A percentile compares a stretch with the other conserved stretches of the same genome.
These are phyloP conservation scores for Microcebus ravelobensis DNA, from an alignment of 2,113 vertebrate genomes.

Conservation along the genomic window DNA sequence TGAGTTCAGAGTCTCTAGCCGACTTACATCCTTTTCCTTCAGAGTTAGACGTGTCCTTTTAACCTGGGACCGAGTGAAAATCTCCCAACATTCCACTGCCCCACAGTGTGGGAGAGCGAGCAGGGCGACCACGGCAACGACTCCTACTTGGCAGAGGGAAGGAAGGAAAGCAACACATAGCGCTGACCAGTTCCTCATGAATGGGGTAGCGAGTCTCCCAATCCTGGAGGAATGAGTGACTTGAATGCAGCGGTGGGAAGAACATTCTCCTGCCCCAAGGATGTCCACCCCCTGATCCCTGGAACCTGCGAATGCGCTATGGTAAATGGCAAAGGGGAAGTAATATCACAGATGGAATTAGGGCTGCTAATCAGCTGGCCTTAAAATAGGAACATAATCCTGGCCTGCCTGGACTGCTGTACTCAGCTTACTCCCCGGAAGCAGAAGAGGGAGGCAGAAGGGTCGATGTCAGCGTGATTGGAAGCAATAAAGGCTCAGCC, in stretches of 20 bases:
- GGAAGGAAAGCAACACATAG: neutral
- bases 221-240: neutral
- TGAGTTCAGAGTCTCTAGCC: neutral
- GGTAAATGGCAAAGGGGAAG: neutral
- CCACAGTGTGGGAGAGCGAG: neutral
- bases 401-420: neutral
- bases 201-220: neutral
- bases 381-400: neutral
- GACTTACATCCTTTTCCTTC: neutral
- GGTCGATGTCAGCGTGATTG: rapidly evolving
- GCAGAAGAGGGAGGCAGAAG: neutral
- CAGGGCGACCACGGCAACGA: too few relatives aligned
- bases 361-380: neutral
- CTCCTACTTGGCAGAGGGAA: neutral
- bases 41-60: neutral
- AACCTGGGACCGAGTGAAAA: neutral
- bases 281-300: neutral
- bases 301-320: neutral
- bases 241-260: neutral
- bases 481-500: neutral
- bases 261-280: too few relatives aligned
- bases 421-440: neutral
- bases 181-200: neutral
- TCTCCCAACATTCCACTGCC: neutral
- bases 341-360: neutral